Percentiles rank a stretch among this genome's conserved stretches.
Evolutionary conservation across 2,797 vertebrate genomes (phyloP).

Genomic region (Hippocampus kuda): DNA sequence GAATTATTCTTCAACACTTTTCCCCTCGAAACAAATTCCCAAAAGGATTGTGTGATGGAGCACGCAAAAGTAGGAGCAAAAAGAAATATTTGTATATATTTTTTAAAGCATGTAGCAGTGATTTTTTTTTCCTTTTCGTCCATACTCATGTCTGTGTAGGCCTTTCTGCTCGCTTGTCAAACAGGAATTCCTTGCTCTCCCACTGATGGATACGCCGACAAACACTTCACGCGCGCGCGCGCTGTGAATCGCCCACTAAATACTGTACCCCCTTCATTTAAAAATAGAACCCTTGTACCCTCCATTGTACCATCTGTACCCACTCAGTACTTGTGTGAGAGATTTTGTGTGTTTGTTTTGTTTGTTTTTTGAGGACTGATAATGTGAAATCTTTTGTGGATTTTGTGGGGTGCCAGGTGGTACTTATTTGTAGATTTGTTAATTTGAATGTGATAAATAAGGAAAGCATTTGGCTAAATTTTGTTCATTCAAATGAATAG

Average conservation of each 20-base stretch:
- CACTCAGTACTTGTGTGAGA: not conserved
- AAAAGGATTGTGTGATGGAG: not conserved
- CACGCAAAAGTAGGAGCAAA: not conserved
- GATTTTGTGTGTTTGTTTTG: too few relatives aligned
- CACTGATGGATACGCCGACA: conserved; percentile 7
- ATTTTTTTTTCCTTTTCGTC: not conserved
- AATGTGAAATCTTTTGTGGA: not conserved
- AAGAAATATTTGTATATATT: not conserved
- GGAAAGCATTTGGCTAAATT: not conserved
- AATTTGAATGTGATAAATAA: not conserved
- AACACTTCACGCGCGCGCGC: not conserved
- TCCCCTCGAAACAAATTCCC: not conserved
- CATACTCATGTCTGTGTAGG: not conserved
- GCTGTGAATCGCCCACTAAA: not conserved
- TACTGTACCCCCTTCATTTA: conserved; percentile 8
- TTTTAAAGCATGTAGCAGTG: not conserved
- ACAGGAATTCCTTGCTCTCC: conserved; percentile 23
- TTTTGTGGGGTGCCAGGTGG: not conserved
- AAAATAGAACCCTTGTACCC: conserved; percentile 9
- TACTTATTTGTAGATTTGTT: not conserved
- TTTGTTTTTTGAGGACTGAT: not conserved
- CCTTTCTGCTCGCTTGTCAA: conserved; percentile 7
- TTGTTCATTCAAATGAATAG: too few relatives aligned
- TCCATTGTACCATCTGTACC: conserved; percentile 11
- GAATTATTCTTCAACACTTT: not conserved